A percentile compares a stretch with the other conserved stretches of the same genome.
Evolutionary conservation across 2,797 vertebrate species (phyloP).

Genomic region (Poeciliopsis paucimaculata): DNA sequence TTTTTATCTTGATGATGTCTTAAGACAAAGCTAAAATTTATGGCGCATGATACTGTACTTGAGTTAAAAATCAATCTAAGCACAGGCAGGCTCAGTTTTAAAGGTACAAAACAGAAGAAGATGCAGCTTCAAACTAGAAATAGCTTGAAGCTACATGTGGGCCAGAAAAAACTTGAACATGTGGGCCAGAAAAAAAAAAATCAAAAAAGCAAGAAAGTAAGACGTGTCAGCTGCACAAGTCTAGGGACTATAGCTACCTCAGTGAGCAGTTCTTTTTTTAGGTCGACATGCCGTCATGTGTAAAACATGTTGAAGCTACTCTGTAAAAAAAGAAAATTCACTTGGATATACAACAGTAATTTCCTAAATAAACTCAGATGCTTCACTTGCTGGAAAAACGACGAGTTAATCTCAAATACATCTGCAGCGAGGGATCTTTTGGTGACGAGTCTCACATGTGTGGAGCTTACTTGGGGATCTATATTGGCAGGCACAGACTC

Average conservation of each 20-base stretch:
- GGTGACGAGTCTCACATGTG: background rate
- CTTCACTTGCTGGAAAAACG: background rate
- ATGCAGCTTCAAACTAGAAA: background rate
- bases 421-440: conserved; percentile 5
- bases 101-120: background rate
- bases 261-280: conserved; percentile 50
- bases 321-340: background rate
- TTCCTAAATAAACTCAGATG: background rate
- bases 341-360: background rate
- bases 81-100: background rate
- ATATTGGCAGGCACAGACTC: conserved; percentile 37
- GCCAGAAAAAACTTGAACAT: background rate
- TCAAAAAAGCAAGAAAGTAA: background rate
- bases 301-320: background rate
- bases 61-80: background rate
- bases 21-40: background rate
- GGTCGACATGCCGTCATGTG: conserved; percentile 43
- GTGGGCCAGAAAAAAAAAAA: background rate
- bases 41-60: background rate
- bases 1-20: conserved; percentile 42
- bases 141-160: background rate
- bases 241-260: background rate
- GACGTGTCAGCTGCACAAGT: background rate
- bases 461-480: conserved; percentile 34
- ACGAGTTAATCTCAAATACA: conserved; percentile 10